Evolutionary conservation across 2,888 invertebrate genomes (phyloP), one percentile per base, ranked within the genome.

Genomic region (Drosophila fulvimacula): DNA sequence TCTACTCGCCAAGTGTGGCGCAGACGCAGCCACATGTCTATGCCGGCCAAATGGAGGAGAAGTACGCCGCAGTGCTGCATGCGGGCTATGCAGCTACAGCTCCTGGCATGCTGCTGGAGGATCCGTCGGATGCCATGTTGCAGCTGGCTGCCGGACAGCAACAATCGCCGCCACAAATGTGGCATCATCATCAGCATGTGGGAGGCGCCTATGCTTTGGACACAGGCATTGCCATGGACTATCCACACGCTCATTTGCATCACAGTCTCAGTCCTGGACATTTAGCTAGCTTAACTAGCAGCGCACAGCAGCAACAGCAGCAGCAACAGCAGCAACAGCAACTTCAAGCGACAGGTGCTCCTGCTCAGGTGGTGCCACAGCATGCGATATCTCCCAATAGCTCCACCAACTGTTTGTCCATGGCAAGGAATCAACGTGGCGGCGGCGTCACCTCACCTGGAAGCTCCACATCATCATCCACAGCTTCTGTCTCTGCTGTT

Each of bases 61-160:
- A 93, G 59, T 92, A 76, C 92, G 93, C 94, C 63, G 93, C 94
- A 62, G 92, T 94, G 41, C 93, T 95, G 70, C 95, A 95, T 13
- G 93, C 94, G 30, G 94, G 94, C 55, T 94, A 95, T 57, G 93
- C 93, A 5, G 69, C 79, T 19, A 55, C 74, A 3, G 69, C 79
- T 2, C 72, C 82, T 0, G 86, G 84, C 7, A 49, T 91, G 36
- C 60, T 92, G 62, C 76, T 90, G 41, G 91, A 92, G 53, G 92
- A 92, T 46, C 85, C 91, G 48, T 30, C 48, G 67, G 92, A 92
- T 55, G 78, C 88, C 10, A 81, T 92, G 58, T 82, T 92, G 87
- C 92, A 91, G 68, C 70, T 90, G 69, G 75, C 91, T 27, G 72
- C 82, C 38, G 73, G 74, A 10, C 81, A 80, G 39, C 87, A 88